phyloP scores from a whole-genome alignment of 2,797 vertebrate species.

The Buphagus erythrorhynchus region DNA sequence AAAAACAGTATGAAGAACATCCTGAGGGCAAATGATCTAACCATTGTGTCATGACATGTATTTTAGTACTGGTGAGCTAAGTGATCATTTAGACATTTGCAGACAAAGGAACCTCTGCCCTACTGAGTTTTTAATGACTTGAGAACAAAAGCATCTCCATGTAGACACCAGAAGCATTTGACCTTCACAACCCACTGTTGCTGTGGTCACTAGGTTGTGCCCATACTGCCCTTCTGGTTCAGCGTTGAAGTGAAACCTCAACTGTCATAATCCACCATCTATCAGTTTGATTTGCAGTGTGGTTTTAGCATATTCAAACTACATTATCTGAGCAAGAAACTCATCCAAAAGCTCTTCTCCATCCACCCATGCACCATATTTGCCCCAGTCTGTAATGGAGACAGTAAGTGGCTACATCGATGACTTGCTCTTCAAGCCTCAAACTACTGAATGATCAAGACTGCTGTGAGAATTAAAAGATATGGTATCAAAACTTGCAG shows the following conservation, averaged over 20 bases:
- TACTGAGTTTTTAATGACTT: background rate
- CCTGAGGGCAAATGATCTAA: conserved; percentile 31
- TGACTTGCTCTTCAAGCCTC: background rate
- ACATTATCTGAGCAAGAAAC: background rate
- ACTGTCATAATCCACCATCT: background rate
- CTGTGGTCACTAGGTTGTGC: background rate
- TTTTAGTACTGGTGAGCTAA: conserved; percentile 18
- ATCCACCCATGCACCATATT: background rate
- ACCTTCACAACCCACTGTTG: background rate
- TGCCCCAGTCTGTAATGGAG: background rate
- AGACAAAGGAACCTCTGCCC: background rate
- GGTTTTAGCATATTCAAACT: background rate
- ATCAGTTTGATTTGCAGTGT: background rate
- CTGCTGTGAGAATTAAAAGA: background rate
- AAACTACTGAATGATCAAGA: background rate
- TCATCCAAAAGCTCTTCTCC: background rate
- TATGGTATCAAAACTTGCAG: background rate
- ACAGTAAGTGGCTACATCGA: background rate
- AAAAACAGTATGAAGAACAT: background rate
- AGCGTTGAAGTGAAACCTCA: background rate
- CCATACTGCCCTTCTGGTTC: background rate
- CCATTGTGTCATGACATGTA: conserved; percentile 6
- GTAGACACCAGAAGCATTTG: background rate
- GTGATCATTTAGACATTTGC: background rate
- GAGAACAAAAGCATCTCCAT: background rate